Conservation (phyloP, 2,888 invertebrate species). For the Lochmaea crataegi region DNA sequence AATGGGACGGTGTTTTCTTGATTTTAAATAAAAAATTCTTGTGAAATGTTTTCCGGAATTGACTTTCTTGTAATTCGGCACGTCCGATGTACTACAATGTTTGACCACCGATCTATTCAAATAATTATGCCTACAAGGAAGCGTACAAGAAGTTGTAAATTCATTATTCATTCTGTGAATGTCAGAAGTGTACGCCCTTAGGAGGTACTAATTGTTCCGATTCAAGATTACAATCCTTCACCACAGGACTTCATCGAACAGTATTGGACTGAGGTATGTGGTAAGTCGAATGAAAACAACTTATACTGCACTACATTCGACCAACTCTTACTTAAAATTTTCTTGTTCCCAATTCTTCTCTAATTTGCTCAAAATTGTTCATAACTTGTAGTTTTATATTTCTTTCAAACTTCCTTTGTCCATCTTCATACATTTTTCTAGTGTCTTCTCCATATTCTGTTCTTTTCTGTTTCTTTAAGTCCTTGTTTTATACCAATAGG, state of each 20-base stretch:
- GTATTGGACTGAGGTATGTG: background rate
- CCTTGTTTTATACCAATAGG: no score
- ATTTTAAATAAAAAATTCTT: background rate
- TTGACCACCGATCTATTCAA: conserved; percentile 31
- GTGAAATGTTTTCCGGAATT: background rate
- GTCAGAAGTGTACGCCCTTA: conserved; percentile 28
- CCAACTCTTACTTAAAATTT: no score
- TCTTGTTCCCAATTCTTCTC: no score
- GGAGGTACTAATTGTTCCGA: conserved; percentile 26
- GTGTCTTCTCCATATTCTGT: no score
- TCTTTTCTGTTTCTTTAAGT: no score
- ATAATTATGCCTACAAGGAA: conserved; percentile 33
- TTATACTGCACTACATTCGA: no score
- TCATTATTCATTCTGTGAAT: conserved; percentile 33
- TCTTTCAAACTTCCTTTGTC: no score
- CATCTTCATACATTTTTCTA: no score
- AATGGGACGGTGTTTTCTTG: no score
- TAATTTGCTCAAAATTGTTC: no score
- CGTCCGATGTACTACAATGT: conserved; percentile 5
- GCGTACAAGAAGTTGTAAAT: conserved; percentile 39
- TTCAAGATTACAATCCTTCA: conserved; percentile 11
- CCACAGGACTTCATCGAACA: background rate
- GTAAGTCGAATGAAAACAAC: no score
- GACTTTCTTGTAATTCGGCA: background rate
- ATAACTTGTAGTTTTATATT: no score